Base-by-base conservation (phyloP, 2,888 invertebrate species). In the Acleris holmiana region DNA sequence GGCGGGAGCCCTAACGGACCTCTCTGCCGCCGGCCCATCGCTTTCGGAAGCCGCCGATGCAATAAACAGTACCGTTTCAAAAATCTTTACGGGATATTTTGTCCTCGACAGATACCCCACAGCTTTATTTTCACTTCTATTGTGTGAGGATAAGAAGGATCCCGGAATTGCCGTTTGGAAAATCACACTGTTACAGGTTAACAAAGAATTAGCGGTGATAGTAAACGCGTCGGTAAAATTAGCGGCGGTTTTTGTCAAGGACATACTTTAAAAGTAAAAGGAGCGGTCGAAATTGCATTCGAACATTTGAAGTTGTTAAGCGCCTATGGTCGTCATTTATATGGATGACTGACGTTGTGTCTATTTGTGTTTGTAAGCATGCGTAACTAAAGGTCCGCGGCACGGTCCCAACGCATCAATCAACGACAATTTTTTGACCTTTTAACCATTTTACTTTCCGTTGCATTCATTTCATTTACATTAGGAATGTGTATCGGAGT, bases 401-500 rank as follows among this genome's bases (percentile, higher is more conserved):
- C 63, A 66, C 66, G 67, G 66, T 48, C 60, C 64, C 62, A 67
- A 72, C 61, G 59, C 73, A 79, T 78, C 75, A 75, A 80, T 79
- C 79, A 81, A 73, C 70, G 69, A 72, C 71, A 71, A 65, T 70
- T 70, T 61, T 67, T 67, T 73, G 73, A 76, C 71, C 76, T 73
- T 67, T 62, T 67, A 47, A 56, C 59, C 46, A 69, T 68, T 69
- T 71, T 66, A 61, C 54, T 69, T 49, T 71, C 66, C 56, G 65
- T 56, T 66, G 53, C 61, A 70, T 70, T 68, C 66, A 70, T 63
- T 69, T 68, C 66, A 70, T 63, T 65, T 54, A 59, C 57, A 56
- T 66, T 61, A 51, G 64, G 58, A 67, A 61, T 63, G 64, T 62
- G 54, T 64, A 58, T 60, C 61, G 46, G 41, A 53, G 47, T 61